phyloP scores from a whole-genome alignment of 2,113 vertebrate species.

The Xenopus tropicalis region DNA sequence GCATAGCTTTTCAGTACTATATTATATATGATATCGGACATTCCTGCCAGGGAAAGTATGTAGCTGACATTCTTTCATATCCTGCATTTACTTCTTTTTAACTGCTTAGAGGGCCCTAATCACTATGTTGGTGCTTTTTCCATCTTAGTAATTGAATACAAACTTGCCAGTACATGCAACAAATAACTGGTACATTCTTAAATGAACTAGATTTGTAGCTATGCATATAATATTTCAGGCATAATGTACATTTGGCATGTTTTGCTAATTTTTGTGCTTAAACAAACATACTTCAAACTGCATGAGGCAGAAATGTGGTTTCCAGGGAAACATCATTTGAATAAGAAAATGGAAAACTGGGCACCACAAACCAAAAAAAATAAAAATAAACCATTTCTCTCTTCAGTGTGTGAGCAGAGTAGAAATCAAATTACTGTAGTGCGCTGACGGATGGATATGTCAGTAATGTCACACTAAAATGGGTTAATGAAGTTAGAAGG shows the following conservation, averaged over 20 bases:
- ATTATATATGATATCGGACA: no score
- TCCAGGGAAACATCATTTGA: conserved; percentile 34
- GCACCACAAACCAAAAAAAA: not conserved
- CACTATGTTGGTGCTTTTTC: no score
- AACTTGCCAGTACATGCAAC: no score
- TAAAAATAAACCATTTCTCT: conserved; percentile 20
- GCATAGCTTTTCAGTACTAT: no score
- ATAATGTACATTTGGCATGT: not conserved
- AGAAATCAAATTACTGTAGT: not conserved
- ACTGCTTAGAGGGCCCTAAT: no score
- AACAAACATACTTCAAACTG: not conserved
- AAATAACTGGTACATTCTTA: no score
- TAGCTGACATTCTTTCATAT: no score
- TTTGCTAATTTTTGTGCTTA: not conserved
- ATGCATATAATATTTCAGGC: no score
- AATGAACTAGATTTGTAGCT: no score
- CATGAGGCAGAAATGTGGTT: not conserved
- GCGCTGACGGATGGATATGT: conserved; percentile 15
- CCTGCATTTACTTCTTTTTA: no score
- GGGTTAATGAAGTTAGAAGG: not conserved
- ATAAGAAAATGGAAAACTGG: conserved; percentile 25
- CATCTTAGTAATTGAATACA: no score
- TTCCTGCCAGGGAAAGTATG: no score
- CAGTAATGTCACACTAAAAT: not conserved
- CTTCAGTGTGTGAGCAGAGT: not conserved